phyloP scores from a whole-genome alignment of 64 coral and sea anemone genomes.

The Trachythela sp. region DNA sequence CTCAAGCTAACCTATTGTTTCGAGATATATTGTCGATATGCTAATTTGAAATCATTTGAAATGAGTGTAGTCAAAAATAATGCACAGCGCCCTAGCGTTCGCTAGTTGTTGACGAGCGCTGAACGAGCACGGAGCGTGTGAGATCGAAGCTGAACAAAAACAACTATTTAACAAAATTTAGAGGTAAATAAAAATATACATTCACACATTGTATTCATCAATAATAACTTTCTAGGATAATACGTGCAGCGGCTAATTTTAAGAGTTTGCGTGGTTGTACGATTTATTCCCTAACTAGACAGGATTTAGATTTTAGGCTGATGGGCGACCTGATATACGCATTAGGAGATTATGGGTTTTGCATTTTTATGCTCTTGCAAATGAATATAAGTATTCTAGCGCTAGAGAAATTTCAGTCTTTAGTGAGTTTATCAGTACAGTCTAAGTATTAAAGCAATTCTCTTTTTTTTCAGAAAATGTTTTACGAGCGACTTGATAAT shows the following conservation, averaged over 20 bases:
- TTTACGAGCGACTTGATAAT: neutral
- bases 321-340: neutral
- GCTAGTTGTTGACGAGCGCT: constrained; percentile 10
- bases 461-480: neutral
- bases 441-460: neutral
- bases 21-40: constrained; percentile 1
- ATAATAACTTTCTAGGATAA: neutral
- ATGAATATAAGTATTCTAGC: neutral
- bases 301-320: neutral
- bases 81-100: neutral
- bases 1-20: neutral
- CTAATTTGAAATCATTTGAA: neutral
- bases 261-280: neutral
- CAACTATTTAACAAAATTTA: neutral
- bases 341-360: neutral
- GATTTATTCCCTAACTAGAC: neutral
- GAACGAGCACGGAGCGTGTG: neutral
- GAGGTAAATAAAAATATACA: neutral
- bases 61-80: neutral
- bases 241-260: neutral
- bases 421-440: neutral
- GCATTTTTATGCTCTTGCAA: neutral
- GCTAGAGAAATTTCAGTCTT: neutral
- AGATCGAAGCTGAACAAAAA: constrained; percentile 1
- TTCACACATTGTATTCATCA: neutral